Conservation (phyloP, 1,140 invertebrate species). For the Oreohelix idahoensis region DNA sequence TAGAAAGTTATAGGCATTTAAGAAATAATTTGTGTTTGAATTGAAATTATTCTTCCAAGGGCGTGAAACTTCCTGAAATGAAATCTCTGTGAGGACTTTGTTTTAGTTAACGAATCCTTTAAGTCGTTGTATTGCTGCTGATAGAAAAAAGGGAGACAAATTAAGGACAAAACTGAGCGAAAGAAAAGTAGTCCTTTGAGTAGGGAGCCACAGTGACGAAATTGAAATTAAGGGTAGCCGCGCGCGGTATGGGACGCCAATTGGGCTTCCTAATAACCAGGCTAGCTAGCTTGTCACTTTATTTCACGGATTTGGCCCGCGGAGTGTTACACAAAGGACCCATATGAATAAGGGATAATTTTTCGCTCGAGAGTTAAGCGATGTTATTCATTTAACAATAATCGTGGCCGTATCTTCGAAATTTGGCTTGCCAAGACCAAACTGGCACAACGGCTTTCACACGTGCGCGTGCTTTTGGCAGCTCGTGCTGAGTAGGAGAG, state of each 20-base stretch:
- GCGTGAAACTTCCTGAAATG: too few species aligned
- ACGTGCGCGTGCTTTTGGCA: not conserved
- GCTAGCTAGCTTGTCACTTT: not conserved
- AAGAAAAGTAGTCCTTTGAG: not conserved
- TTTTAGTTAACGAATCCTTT: too few species aligned
- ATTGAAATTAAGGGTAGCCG: conserved; percentile 5
- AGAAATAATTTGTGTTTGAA: too few species aligned
- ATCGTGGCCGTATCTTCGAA: not conserved
- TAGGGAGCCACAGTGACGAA: not conserved
- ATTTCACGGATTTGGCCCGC: not conserved
- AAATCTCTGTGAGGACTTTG: too few species aligned
- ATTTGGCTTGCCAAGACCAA: conserved; percentile 10
- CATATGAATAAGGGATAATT: conserved; percentile 9
- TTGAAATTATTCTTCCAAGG: too few species aligned
- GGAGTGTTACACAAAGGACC: conserved; percentile 2
- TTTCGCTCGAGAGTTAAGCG: not conserved
- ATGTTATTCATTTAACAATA: conserved; percentile 7
- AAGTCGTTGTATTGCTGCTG: too few species aligned
- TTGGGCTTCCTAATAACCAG: not conserved
- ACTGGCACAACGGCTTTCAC: not conserved
- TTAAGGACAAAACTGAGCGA: too few species aligned
- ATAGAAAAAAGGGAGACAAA: too few species aligned
- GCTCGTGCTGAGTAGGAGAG: not conserved
- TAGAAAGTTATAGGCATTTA: too few species aligned
- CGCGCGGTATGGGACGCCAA: not conserved